phyloP scores from a whole-genome alignment of 2,888 invertebrate genomes.

The Acanthosepion esculentum region DNA sequence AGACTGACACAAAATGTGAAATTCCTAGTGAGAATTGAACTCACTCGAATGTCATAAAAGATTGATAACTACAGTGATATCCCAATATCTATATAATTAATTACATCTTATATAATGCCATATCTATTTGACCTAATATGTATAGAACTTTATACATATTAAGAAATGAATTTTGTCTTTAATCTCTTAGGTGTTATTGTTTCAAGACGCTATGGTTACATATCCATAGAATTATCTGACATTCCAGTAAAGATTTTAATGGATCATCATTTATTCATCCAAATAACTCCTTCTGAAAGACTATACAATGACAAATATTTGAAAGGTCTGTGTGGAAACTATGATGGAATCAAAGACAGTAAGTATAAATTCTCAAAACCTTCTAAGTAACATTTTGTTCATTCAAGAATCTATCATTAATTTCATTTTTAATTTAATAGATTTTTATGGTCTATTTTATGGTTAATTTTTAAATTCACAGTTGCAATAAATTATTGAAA shows the following conservation, averaged over 20 bases:
- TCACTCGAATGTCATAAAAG: too few species aligned
- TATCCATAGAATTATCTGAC: slow-evolving; percentile 34
- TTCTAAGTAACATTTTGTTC: too few species aligned
- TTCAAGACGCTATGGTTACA: neutral
- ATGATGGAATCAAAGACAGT: neutral
- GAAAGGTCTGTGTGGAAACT: slow-evolving; percentile 37
- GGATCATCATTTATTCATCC: neutral
- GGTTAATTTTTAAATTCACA: too few species aligned
- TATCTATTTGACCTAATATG: too few species aligned
- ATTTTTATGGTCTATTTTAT: too few species aligned
- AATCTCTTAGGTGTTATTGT: slow-evolving; percentile 36
- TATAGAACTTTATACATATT: neutral
- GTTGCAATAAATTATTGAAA: too few species aligned
- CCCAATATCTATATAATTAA: too few species aligned
- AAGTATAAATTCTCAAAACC: neutral
- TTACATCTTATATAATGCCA: too few species aligned
- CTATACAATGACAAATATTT: neutral
- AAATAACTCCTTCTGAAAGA: slow-evolving; percentile 24
- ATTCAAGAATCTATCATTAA: neutral
- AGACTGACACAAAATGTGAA: too few species aligned
- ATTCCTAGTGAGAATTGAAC: too few species aligned
- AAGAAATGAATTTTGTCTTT: neutral
- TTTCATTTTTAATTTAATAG: neutral
- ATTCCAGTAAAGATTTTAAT: slow-evolving; percentile 37
- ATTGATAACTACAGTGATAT: too few species aligned